phyloP scores from a whole-genome alignment of 2,888 invertebrate genomes.

The Periphyllus acericola region DNA sequence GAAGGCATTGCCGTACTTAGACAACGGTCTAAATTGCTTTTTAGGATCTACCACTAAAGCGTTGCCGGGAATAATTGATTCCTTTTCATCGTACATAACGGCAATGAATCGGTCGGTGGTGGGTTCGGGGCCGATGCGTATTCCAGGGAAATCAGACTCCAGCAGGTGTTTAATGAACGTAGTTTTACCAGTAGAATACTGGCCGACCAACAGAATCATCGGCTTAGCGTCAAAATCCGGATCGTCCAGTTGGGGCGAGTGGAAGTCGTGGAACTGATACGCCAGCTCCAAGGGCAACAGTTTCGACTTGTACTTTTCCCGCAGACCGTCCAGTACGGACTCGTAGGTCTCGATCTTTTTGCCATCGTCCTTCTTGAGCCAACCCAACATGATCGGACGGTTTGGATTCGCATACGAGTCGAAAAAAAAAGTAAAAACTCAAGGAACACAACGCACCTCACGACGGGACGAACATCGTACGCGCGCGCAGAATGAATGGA shows the following conservation, averaged over 20 bases:
- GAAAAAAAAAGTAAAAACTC: not conserved
- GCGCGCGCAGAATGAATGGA: not conserved
- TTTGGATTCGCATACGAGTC: not conserved
- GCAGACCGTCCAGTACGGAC: slow-evolving; percentile 81
- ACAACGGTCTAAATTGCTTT: slow-evolving; percentile 73
- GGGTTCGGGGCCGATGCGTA: slow-evolving; percentile 75
- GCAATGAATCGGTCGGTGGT: slow-evolving; percentile 76
- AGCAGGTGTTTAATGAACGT: slow-evolving; percentile 72
- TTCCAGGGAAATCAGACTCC: slow-evolving; percentile 73
- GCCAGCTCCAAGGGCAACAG: slow-evolving; percentile 70
- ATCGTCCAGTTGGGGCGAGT: slow-evolving; percentile 72
- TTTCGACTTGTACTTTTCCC: slow-evolving; percentile 71
- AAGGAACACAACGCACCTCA: slow-evolving; percentile 16
- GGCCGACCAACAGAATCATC: slow-evolving; percentile 75
- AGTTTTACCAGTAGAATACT: slow-evolving; percentile 75
- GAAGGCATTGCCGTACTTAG: slow-evolving; percentile 75
- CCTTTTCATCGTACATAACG: slow-evolving; percentile 71
- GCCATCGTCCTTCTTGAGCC: slow-evolving; percentile 79
- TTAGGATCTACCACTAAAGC: slow-evolving; percentile 75
- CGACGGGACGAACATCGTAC: slow-evolving; percentile 37
- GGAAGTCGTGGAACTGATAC: slow-evolving; percentile 72
- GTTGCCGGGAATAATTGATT: slow-evolving; percentile 73
- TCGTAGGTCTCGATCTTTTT: slow-evolving; percentile 83
- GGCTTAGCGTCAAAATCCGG: slow-evolving; percentile 76
- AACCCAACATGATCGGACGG: slow-evolving; percentile 79